Evolutionary conservation across 1,140 invertebrate species (phyloP).

Genomic region (Argopecten irradians): DNA sequence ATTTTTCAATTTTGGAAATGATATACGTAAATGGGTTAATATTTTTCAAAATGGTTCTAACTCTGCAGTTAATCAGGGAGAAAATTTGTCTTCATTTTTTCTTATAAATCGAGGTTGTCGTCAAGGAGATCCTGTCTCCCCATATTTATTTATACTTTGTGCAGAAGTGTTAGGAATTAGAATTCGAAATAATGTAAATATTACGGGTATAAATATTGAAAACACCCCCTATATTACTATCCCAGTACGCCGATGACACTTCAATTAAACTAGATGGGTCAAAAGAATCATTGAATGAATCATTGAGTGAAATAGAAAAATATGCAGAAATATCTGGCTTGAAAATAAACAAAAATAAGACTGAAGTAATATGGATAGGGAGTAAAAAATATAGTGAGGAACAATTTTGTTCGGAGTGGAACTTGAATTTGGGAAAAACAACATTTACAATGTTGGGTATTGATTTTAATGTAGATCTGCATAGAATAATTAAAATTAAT

Average conservation of each 20-base stretch:
- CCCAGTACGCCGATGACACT: slow-evolving; percentile 44
- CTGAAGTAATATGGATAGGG: slow-evolving; percentile 42
- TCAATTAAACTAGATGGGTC: slow-evolving; percentile 37
- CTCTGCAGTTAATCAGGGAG: slow-evolving; percentile 28
- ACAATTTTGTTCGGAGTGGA: neutral
- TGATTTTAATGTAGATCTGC: too few relatives aligned
- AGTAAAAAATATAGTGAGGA: slow-evolving; percentile 26
- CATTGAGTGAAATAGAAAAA: neutral
- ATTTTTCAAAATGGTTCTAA: slow-evolving; percentile 34
- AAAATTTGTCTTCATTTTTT: neutral
- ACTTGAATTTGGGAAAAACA: too few relatives aligned
- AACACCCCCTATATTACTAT: slow-evolving; percentile 28
- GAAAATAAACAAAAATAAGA: slow-evolving; percentile 44
- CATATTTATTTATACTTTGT: slow-evolving; percentile 43
- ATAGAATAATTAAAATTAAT: too few relatives aligned
- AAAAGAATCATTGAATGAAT: slow-evolving; percentile 30
- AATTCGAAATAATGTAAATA: slow-evolving; percentile 32
- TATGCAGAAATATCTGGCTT: slow-evolving; percentile 32
- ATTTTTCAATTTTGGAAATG: too few relatives aligned
- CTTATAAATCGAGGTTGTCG: too few relatives aligned
- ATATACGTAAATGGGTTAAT: slow-evolving; percentile 5
- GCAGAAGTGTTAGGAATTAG: slow-evolving; percentile 43
- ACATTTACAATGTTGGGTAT: too few relatives aligned
- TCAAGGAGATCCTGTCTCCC: slow-evolving; percentile 39
- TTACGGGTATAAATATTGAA: neutral